phyloP scores from a whole-genome alignment of 2,888 invertebrate genomes.

The Drosophila kanekoi region DNA sequence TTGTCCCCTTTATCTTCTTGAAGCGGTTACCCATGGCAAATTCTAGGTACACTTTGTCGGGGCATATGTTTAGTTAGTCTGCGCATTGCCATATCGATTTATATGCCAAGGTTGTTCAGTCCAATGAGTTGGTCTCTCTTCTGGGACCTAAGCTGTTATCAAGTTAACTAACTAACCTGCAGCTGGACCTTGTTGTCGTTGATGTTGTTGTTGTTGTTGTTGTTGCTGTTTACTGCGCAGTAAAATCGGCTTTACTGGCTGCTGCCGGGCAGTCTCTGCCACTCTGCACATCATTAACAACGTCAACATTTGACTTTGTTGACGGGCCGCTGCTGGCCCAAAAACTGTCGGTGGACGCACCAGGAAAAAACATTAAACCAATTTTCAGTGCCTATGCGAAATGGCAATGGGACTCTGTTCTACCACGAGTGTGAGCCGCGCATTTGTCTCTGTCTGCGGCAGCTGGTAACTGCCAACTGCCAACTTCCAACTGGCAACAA shows the following conservation, averaged over 20 bases:
- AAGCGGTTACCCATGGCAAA: too few species aligned
- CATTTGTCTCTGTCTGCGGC: conserved; percentile 74
- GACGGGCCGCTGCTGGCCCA: conserved; percentile 58
- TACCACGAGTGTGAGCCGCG: conserved; percentile 31
- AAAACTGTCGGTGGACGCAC: conserved; percentile 54
- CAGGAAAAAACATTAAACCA: conserved; percentile 72
- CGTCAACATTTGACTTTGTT: conserved; percentile 79
- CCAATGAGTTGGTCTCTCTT: conserved; percentile 38
- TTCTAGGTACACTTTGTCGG: too few species aligned
- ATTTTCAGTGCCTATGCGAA: conserved; percentile 64
- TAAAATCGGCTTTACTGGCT: conserved; percentile 51
- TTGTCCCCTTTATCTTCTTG: too few species aligned
- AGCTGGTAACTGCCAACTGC: conserved; percentile 50
- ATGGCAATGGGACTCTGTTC: conserved; percentile 18
- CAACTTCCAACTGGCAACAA: conserved; percentile 12
- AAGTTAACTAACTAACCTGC: conserved; percentile 56
- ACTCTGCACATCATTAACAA: conserved; percentile 70
- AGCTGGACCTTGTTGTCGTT: conserved; percentile 25
- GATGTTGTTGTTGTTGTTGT: too few species aligned
- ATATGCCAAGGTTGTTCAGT: conserved; percentile 8
- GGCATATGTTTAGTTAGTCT: too few species aligned
- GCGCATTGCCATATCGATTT: background rate
- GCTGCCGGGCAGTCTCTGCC: background rate
- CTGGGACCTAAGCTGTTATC: conserved; percentile 41
- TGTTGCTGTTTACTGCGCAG: conserved; percentile 26